Evolutionary conservation across 2,113 vertebrate species (phyloP).

Genomic region (Pterophyllum scalare): DNA sequence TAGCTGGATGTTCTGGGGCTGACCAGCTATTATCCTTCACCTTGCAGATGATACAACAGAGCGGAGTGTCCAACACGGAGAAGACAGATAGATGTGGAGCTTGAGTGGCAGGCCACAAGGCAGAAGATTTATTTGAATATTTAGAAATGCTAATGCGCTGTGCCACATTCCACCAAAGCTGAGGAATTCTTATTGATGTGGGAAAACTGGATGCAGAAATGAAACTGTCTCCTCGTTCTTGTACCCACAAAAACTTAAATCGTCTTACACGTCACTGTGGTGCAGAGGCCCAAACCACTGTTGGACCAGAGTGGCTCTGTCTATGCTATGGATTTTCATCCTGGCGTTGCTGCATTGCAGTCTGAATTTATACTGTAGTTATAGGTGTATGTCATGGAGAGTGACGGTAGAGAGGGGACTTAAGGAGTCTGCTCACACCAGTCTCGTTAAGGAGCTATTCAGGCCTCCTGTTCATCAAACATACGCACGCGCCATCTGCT

Average conservation of each 20-base stretch:
- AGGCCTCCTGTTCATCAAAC: slow-evolving; percentile 66
- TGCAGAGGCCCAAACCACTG: slow-evolving; percentile 25
- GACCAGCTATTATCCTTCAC: slow-evolving; percentile 67
- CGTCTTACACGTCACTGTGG: not conserved
- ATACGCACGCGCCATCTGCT: slow-evolving; percentile 68
- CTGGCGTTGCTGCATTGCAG: slow-evolving; percentile 60
- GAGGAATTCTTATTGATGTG: not conserved
- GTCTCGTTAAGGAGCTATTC: slow-evolving; percentile 71
- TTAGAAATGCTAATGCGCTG: slow-evolving; percentile 11
- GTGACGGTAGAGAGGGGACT: slow-evolving; percentile 47
- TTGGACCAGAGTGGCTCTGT: slow-evolving; percentile 17
- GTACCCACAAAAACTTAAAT: slow-evolving; percentile 28
- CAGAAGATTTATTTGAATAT: slow-evolving; percentile 15
- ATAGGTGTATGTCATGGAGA: slow-evolving; percentile 49
- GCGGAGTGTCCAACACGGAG: slow-evolving; percentile 21
- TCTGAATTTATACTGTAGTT: slow-evolving; percentile 48
- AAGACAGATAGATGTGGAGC: not conserved
- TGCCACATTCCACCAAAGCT: not conserved
- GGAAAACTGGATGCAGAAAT: not conserved
- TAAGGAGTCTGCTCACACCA: slow-evolving; percentile 66
- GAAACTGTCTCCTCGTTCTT: not conserved
- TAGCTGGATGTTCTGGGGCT: slow-evolving; percentile 43
- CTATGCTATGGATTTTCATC: slow-evolving; percentile 46
- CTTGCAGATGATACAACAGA: slow-evolving; percentile 28
- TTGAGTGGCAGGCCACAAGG: slow-evolving; percentile 1